Evolutionary conservation across 2,888 invertebrate genomes (phyloP), one percentile per base, ranked within the genome.

Genomic region (Coenonympha arcania): DNA sequence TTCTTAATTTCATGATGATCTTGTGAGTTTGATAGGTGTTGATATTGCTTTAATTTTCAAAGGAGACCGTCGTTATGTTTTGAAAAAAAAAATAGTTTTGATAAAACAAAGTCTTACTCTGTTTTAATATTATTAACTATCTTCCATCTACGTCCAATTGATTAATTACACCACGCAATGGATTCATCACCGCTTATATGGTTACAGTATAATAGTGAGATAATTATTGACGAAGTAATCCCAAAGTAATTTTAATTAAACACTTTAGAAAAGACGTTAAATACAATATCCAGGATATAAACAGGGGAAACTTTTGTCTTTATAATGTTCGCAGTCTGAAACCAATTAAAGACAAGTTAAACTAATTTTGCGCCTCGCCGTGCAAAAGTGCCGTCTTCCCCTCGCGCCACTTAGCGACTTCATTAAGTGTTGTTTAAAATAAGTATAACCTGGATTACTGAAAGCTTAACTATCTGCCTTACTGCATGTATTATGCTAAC

Each of bases 331-430:
- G 1, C 36, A 37, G 37, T 19, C 36, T 45, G 19, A 37, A 45
- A 45, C 26, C 28, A 45, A 45, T 45, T 45, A 45, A 37, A 45
- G 36, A 36, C 26, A 45, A 45, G 28, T 45, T 45, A 45, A 45
- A 45, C 36, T 36, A 45, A 45, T 45, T 45, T 37, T 24, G 26
- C 19, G 18, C 28, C 28, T 15, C 36, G 13, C 9, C 37, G 45
- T 36, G 36, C 26, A 45, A 45, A 45, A 45, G 45, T 45, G 45
- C 45, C 11, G 45, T 45, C 45, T 37, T 28, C 44, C 19, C 20
- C 36, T 28, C 19, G 5, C 16, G 13, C 26, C 37, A 37, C 45
- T 45, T 45, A 45, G 37, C 36, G 9, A 37, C 1, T 19, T 33
- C 36, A 45, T 45, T 45, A 37, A 45, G 36, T 19, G 15, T 11